Conservation (phyloP, 1,140 invertebrate genomes). For the Drosophila simulans region DNA sequence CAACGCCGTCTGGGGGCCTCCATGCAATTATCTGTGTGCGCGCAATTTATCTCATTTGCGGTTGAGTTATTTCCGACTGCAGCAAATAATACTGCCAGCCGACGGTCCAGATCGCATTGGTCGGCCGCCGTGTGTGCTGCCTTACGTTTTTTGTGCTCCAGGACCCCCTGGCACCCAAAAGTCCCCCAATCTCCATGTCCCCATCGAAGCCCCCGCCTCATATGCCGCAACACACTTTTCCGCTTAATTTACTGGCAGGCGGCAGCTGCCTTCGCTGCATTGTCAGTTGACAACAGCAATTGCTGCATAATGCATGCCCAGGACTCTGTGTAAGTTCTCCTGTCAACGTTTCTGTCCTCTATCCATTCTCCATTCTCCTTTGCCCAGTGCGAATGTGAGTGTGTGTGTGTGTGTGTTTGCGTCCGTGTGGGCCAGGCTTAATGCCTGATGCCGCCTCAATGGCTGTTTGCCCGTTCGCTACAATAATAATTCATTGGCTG, state of each 20-base stretch:
- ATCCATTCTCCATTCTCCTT: neutral
- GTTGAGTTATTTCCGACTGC: constrained; percentile 83
- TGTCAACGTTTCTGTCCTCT: constrained; percentile 46
- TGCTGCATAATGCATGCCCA: constrained; percentile 76
- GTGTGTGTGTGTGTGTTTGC: neutral
- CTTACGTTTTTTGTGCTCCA: constrained; percentile 34
- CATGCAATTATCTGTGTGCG: constrained; percentile 82
- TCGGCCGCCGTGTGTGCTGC: neutral
- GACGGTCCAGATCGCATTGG: constrained; percentile 21
- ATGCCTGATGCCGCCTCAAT: constrained; percentile 36
- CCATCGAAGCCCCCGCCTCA: constrained; percentile 8
- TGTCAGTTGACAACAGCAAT: constrained; percentile 77
- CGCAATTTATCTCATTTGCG: constrained; percentile 84
- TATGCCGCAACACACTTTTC: constrained; percentile 74
- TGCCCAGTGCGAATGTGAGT: neutral
- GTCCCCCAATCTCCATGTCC: neutral
- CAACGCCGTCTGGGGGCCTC: constrained; percentile 43
- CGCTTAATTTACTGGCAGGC: constrained; percentile 81
- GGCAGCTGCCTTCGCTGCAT: constrained; percentile 55
- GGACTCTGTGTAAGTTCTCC: constrained; percentile 50
- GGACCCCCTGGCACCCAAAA: constrained; percentile 1
- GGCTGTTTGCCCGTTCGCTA: constrained; percentile 39
- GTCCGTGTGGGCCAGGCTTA: constrained; percentile 21
- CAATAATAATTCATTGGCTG: constrained; percentile 76
- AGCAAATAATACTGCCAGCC: constrained; percentile 68